phyloP scores from a whole-genome alignment of 2,888 invertebrate species.

The Watsonalla binaria region DNA sequence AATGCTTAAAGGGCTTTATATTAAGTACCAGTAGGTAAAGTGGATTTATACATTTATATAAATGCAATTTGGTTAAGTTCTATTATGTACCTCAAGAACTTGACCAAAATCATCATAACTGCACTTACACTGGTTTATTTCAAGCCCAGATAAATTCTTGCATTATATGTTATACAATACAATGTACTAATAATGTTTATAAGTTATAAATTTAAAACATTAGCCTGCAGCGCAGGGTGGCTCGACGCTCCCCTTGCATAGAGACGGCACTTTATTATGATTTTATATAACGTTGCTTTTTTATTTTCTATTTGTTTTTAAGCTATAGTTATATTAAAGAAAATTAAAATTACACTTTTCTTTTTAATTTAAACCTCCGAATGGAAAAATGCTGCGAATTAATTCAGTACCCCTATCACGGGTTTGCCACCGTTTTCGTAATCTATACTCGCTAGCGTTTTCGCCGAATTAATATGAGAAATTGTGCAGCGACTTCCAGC shows the following conservation, averaged over 20 bases:
- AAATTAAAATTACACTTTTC: constrained; percentile 26
- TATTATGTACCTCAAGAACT: too few species aligned
- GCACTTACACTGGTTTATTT: neutral
- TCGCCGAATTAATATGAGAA: too few species aligned
- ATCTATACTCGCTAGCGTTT: too few species aligned
- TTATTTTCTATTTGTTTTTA: constrained; percentile 46
- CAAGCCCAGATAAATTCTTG: neutral
- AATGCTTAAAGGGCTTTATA: neutral
- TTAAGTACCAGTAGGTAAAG: too few species aligned
- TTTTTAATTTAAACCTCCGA: constrained; percentile 9
- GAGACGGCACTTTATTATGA: constrained; percentile 1
- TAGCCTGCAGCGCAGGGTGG: neutral
- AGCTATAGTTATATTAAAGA: constrained; percentile 45
- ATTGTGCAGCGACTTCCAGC: too few species aligned
- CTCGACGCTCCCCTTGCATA: neutral
- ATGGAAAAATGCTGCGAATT: too few species aligned
- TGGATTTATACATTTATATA: too few species aligned
- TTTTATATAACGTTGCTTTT: constrained; percentile 46
- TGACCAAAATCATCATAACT: neutral
- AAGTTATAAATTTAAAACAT: neutral
- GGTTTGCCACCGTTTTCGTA: too few species aligned
- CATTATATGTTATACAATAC: neutral
- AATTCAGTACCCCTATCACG: too few species aligned
- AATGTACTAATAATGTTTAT: neutral
- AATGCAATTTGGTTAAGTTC: too few species aligned